These are phyloP conservation scores for Erethizon dorsatum DNA, from an alignment of 2,797 vertebrate species.

Conservation along the genomic window DNA sequence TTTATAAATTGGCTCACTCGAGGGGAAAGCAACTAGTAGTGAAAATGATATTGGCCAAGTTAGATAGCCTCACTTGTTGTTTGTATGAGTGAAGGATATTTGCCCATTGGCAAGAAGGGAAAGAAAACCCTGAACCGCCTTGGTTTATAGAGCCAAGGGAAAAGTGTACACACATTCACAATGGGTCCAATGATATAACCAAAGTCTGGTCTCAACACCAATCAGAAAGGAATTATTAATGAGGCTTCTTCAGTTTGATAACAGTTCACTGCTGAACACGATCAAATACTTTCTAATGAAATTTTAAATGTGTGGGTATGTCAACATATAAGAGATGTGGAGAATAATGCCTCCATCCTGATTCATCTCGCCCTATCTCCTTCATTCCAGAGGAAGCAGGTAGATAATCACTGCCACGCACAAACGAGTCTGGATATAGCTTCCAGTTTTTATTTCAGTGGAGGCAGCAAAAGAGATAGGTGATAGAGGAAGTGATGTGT, in stretches of 20 bases:
- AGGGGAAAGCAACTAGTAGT: neutral
- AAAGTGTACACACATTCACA: neutral
- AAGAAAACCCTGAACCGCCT: neutral
- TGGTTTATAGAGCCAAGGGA: neutral
- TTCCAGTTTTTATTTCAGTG: conserved; percentile 44
- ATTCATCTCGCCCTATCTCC: neutral
- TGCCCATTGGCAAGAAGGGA: neutral
- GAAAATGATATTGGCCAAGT: neutral
- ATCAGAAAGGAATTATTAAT: neutral
- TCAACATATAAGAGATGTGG: neutral
- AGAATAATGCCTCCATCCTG: neutral
- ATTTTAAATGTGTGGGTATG: neutral
- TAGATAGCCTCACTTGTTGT: neutral
- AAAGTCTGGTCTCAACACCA: neutral
- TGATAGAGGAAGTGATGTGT: neutral
- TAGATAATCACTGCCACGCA: conserved; percentile 55
- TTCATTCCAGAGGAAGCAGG: conserved; percentile 31
- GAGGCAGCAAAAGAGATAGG: neutral
- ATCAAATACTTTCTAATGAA: neutral
- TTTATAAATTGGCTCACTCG: neutral
- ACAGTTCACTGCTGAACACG: neutral
- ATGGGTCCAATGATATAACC: neutral
- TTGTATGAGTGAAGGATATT: neutral
- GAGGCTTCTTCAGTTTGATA: neutral
- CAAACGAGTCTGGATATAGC: neutral